These are phyloP conservation scores for Oenanthe melanoleuca DNA, from an alignment of 2,113 vertebrate species.

Conservation along the genomic window DNA sequence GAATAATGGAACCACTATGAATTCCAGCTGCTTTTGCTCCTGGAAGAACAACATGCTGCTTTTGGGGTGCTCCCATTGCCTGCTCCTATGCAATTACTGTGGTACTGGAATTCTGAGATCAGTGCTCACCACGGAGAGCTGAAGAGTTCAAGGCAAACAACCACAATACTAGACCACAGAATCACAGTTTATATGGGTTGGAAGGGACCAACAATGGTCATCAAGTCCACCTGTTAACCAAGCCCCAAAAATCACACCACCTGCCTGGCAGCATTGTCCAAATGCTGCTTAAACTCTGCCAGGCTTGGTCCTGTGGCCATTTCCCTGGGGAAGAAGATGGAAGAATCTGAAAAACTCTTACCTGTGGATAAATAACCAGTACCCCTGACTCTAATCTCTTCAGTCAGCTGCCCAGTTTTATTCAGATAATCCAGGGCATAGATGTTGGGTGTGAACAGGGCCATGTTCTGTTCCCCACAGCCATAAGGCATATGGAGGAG, in stretches of 20 bases:
- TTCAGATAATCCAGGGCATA: slow-evolving; percentile 83
- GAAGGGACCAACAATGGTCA: neutral
- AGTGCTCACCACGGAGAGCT: neutral
- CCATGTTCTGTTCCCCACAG: slow-evolving; percentile 86
- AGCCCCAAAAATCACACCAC: neutral
- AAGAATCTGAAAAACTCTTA: slow-evolving; percentile 58
- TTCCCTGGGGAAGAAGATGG: neutral
- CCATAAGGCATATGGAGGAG: slow-evolving; percentile 82
- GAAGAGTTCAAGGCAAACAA: neutral
- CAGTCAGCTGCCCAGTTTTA: slow-evolving; percentile 78
- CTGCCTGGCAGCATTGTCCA: neutral
- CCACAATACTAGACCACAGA: neutral
- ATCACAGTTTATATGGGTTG: neutral
- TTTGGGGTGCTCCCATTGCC: neutral
- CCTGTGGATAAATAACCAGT: slow-evolving; percentile 76
- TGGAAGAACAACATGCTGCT: neutral
- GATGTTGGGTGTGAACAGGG: slow-evolving; percentile 83
- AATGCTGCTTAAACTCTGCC: neutral
- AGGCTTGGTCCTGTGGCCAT: neutral
- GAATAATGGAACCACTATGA: neutral
- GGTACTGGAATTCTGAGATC: neutral
- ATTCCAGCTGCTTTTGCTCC: neutral
- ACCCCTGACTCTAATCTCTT: slow-evolving; percentile 67
- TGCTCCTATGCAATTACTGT: neutral
- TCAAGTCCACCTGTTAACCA: neutral